These are phyloP conservation scores for Sakesphorus luctuosus DNA, from an alignment of 2,113 vertebrate species.

Conservation along the genomic window DNA sequence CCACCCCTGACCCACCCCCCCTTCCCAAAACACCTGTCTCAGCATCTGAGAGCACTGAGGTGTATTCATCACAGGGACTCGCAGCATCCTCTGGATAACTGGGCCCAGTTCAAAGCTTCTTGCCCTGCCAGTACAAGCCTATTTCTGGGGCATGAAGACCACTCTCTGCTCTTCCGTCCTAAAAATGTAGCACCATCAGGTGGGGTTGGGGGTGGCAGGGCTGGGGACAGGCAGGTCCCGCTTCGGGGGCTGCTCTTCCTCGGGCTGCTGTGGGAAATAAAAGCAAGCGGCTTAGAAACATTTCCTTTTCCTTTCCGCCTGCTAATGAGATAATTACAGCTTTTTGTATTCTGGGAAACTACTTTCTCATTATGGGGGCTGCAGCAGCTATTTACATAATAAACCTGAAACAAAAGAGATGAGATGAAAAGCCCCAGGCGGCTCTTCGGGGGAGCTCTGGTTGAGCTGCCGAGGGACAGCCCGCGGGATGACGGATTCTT, in stretches of 20 bases:
- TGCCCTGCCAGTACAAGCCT: neutral
- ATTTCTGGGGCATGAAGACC: neutral
- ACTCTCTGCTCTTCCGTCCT: neutral
- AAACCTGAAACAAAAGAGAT: conserved; percentile 47
- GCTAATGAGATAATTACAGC: conserved; percentile 72
- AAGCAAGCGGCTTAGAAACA: neutral
- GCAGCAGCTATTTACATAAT: conserved; percentile 56
- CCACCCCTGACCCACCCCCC: rapidly evolving
- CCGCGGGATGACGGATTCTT: neutral
- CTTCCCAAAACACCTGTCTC: neutral
- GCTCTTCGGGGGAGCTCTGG: neutral
- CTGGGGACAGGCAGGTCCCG: neutral
- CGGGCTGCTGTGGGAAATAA: conserved; percentile 1
- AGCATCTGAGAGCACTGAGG: neutral
- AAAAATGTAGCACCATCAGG: neutral
- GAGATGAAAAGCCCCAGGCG: conserved; percentile 42
- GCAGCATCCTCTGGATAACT: neutral
- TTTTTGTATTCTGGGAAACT: conserved; percentile 65
- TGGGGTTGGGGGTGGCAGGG: neutral
- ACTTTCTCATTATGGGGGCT: conserved; percentile 58
- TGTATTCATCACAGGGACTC: neutral
- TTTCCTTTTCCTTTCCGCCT: conserved; percentile 37
- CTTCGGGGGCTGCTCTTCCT: neutral
- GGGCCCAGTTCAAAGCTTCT: neutral
- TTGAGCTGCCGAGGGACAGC: neutral